Conservation (phyloP, 2,888 invertebrate species). For the Ophioninae sp. region DNA sequence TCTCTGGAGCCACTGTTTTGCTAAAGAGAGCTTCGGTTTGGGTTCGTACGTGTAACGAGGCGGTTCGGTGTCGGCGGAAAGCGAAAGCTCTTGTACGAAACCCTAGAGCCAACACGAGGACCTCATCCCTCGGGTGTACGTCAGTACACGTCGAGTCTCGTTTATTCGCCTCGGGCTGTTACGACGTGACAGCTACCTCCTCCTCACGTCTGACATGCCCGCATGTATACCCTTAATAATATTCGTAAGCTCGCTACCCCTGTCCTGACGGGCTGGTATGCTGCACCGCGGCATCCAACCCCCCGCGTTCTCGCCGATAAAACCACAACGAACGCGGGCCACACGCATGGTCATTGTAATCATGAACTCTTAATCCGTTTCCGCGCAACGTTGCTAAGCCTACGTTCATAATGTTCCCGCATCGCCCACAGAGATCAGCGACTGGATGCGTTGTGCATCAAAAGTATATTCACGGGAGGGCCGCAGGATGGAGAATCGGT, state of each 20-base stretch:
- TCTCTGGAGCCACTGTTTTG: slow-evolving; percentile 20
- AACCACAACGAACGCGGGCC: slow-evolving; percentile 12
- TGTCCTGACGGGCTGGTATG: not conserved
- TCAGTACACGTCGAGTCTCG: slow-evolving; percentile 62
- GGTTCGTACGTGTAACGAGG: not conserved
- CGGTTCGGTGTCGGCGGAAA: slow-evolving; percentile 11
- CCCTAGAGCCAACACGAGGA: slow-evolving; percentile 2
- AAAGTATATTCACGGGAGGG: not conserved
- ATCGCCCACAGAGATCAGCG: not conserved
- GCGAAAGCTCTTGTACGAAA: slow-evolving; percentile 13
- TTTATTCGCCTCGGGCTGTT: slow-evolving; percentile 54
- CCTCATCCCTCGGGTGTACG: slow-evolving; percentile 41
- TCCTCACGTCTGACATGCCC: slow-evolving; percentile 6
- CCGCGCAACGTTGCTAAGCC: slow-evolving; percentile 52
- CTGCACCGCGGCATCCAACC: not conserved
- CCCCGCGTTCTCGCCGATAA: slow-evolving; percentile 30
- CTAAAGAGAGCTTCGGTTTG: slow-evolving; percentile 36
- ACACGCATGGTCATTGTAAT: slow-evolving; percentile 42
- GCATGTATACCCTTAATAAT: not conserved
- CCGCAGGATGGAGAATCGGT: not conserved
- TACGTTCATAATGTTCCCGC: not conserved
- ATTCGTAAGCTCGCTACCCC: slow-evolving; percentile 1
- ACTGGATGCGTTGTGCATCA: not conserved
- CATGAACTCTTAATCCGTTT: slow-evolving; percentile 60
- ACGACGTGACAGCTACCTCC: slow-evolving; percentile 51